These are phyloP conservation scores for Bugula neritina DNA, from an alignment of 2,888 invertebrate species.

Conservation along the genomic window DNA sequence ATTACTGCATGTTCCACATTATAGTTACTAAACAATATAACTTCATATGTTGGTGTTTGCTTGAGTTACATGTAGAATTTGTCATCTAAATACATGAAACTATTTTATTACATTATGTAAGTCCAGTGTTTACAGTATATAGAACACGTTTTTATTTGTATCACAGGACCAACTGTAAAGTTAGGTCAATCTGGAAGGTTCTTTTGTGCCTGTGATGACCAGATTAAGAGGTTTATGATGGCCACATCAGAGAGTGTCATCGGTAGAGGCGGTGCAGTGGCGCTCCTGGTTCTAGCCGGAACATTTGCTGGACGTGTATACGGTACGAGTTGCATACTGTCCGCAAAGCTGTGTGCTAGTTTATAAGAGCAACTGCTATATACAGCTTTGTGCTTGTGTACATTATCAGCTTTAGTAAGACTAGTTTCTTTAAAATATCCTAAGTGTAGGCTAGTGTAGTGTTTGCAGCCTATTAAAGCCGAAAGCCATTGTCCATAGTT, in stretches of 20 bases:
- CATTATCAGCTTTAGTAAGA: no score
- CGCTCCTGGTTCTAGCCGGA: neutral
- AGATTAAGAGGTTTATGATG: neutral
- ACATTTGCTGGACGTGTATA: conserved; percentile 11
- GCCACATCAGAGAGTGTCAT: neutral
- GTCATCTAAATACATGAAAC: no score
- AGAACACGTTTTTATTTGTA: no score
- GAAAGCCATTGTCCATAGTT: neutral
- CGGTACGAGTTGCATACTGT: no score
- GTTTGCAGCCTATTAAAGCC: neutral
- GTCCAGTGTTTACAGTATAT: no score
- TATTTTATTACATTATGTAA: no score
- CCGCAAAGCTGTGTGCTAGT: no score
- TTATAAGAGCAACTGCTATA: no score
- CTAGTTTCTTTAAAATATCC: neutral
- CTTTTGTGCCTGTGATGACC: neutral
- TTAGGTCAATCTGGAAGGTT: neutral
- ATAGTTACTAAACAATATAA: no score
- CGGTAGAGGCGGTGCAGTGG: neutral
- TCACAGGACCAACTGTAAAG: neutral
- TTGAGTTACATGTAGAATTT: no score
- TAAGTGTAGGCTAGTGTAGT: neutral
- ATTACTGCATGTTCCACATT: no score
- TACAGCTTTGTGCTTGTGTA: neutral
- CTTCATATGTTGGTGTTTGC: no score